Base-by-base conservation (phyloP, 1,140 invertebrate genomes). In the Drosophila kanapiae region DNA sequence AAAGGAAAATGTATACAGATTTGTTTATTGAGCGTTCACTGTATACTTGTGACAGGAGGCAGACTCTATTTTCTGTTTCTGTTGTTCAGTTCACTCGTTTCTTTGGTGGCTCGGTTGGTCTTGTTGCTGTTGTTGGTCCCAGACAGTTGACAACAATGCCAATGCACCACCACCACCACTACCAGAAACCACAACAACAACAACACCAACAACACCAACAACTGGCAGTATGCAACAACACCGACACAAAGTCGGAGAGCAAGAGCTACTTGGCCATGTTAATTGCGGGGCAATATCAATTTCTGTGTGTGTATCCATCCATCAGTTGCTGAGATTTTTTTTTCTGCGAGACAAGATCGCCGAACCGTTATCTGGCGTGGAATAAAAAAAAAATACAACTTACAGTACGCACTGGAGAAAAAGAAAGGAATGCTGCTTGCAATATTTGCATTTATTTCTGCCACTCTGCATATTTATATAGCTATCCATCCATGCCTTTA, bases 251-350 rank as follows among this genome's bases (percentile, higher is more conserved):
- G 40, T 56, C 37, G 42, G 33, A 70, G 47, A 69, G 65, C 47
- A 70, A 64, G 38, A 62, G 48, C 47, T 54, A 65, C 75, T 78
- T 77, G 47, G 58, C 60, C 63, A 78, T 69, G 80, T 63, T 79
- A 75, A 83, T 83, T 83, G 59, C 54, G 71, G 18, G 47, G 61
- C 58, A 47, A 58, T 82, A 82, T 82, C 75, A 78, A 78, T 82
- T 78, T 72, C 57, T 80, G 45, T 78, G 53, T 77, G 18, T 75
- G 45, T 69, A 59, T 85, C 75, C 75, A 82, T 82, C 69, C 63
- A 59, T 56, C 59, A 82, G 75, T 81, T 78, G 71, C 60, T 60
- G 56, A 63, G 16, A 47, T 13, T 54, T 58, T 43, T 48, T 23
- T 77, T 59, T 43, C 53, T 58, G 58, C 45, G 53, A 61, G 49